A percentile compares a stretch with the other conserved stretches of the same genome.
Conservation (phyloP, 2,113 vertebrate species). For the Tympanuchus pallidicinctus region DNA sequence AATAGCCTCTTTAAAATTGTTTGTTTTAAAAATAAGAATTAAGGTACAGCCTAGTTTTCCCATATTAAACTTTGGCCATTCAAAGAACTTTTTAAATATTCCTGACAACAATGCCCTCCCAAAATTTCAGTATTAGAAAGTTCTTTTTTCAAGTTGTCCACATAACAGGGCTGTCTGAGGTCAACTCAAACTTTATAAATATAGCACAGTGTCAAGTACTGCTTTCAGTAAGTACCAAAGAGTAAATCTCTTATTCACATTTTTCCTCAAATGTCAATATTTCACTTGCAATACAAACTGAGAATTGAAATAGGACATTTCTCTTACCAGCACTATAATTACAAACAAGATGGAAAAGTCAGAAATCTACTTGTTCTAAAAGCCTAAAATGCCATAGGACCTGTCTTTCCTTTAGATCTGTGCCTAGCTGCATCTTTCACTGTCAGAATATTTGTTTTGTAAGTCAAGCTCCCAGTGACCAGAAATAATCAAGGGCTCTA, state of each 20-base stretch:
- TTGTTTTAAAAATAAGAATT: background rate
- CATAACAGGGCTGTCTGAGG: slow-evolving; percentile 1
- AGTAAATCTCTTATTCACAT: background rate
- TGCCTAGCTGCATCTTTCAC: background rate
- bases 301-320: background rate
- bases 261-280: background rate
- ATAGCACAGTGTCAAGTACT: slow-evolving; percentile 29
- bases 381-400: background rate
- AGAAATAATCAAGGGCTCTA: background rate
- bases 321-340: background rate
- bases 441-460: background rate
- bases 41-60: background rate
- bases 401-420: background rate
- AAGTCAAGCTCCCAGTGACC: background rate
- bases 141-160: background rate
- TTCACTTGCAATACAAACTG: background rate
- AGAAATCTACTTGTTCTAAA: background rate
- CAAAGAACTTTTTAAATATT: background rate
- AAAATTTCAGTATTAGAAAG: background rate
- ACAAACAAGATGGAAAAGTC: background rate
- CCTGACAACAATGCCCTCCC: background rate
- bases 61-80: background rate
- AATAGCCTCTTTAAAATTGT: background rate
- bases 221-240: background rate
- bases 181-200: slow-evolving; percentile 41